Conservation (phyloP, 2,888 invertebrate species). For the Clanis bilineata region DNA sequence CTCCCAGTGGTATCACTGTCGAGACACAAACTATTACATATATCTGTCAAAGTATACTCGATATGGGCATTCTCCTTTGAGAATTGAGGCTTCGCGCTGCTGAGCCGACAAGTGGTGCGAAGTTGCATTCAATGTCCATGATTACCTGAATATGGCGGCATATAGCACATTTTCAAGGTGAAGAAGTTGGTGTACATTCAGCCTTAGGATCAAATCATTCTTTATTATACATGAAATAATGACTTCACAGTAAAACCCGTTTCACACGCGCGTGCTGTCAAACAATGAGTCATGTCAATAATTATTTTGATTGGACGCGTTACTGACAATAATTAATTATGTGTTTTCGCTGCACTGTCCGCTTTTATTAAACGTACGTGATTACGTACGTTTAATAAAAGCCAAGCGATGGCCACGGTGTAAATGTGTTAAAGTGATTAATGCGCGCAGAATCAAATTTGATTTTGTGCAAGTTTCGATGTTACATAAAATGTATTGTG, state of each 20-base stretch:
- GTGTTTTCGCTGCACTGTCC: slow-evolving; percentile 52
- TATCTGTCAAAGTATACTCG: no score
- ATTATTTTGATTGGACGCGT: slow-evolving; percentile 61
- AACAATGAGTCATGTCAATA: slow-evolving; percentile 24
- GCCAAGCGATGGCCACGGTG: slow-evolving; percentile 54
- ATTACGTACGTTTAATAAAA: no score
- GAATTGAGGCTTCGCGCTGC: no score
- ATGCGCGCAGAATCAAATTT: slow-evolving; percentile 68
- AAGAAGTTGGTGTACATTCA: no score
- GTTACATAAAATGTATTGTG: slow-evolving; percentile 26
- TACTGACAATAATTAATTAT: slow-evolving; percentile 64
- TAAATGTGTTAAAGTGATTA: slow-evolving; percentile 77
- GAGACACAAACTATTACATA: no score
- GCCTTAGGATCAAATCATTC: no score
- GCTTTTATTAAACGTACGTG: slow-evolving; percentile 63
- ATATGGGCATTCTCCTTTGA: no score
- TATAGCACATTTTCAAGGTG: no score
- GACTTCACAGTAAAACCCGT: neutral
- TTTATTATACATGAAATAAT: neutral
- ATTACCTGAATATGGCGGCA: no score
- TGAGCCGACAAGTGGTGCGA: no score
- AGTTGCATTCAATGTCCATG: no score
- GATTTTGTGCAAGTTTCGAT: slow-evolving; percentile 46
- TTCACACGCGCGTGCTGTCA: neutral
- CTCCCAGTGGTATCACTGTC: no score